Percentiles rank a stretch among this genome's conserved stretches.
Evolutionary conservation across 2,797 vertebrate species (phyloP).

Genomic region (Harpagifer antarcticus): DNA sequence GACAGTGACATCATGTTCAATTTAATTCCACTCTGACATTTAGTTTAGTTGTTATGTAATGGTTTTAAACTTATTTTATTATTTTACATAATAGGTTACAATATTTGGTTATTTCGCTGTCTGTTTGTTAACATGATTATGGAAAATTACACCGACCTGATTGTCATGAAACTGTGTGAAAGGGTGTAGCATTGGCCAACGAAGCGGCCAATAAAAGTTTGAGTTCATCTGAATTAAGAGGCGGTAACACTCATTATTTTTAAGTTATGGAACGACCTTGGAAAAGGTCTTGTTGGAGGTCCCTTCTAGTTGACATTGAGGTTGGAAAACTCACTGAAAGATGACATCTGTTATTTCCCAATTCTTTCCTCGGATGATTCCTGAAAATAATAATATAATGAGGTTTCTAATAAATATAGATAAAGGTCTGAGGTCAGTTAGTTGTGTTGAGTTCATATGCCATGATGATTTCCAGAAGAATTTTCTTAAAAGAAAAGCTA

Average conservation of each 20-base stretch:
- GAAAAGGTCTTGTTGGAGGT: too few species aligned
- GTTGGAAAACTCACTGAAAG: background rate
- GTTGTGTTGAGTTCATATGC: too few species aligned
- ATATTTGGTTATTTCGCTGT: too few species aligned
- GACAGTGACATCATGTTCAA: background rate
- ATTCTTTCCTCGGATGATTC: background rate
- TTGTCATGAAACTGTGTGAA: too few species aligned
- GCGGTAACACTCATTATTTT: too few species aligned
- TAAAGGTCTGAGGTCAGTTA: background rate
- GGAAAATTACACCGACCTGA: too few species aligned
- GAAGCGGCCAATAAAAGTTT: too few species aligned
- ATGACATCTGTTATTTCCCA: background rate
- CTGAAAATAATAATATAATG: background rate
- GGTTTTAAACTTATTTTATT: background rate
- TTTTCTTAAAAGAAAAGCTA: background rate
- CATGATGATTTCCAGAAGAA: background rate
- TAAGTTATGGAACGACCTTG: too few species aligned
- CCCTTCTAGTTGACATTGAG: background rate
- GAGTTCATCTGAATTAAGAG: too few species aligned
- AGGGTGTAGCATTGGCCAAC: too few species aligned
- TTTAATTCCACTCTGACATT: background rate
- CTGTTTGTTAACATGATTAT: too few species aligned
- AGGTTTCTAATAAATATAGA: background rate
- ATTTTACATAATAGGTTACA: background rate
- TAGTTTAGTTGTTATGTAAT: background rate